Base-by-base conservation (phyloP, 2,113 vertebrate genomes). In the Sardina pilchardus region DNA sequence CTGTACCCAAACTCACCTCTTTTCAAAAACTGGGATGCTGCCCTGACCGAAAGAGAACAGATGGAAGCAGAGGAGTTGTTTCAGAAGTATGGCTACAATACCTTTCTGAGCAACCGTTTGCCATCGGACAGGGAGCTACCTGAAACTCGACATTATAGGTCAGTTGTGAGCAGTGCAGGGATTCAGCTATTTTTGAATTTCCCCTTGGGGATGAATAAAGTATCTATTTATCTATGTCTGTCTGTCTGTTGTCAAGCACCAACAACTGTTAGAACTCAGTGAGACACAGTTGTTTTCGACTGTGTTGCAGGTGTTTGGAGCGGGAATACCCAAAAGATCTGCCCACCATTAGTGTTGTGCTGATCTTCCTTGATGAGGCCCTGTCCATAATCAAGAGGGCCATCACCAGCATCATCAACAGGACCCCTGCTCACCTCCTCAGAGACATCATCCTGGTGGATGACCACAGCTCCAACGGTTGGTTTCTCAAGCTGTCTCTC, bases 391-490 rank as follows among this genome's bases (percentile, higher is more conserved):
- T 97, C 84, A 92, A 96, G 43, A 86, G 94, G 67, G 95, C 96
- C 24, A 71, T 97, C 71, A 89, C 90, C 85, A 95, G 95, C 88
- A 82, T 96, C 86, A 94, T 96, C 4, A 91, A 95, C 87, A 89
- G 88, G 89, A 97, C 95, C 0, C 95, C 95, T 0, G 43, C 92
- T 63, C 91, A 3, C 8, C 88, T 96, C 82, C 88, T 97, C 85
- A 95, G 93, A 71, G 95, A 97, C 82, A 95, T 97, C 84, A 92
- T 96, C 81, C 93, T 97, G 86, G 94, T 97, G 82, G 96, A 97
- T 2, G 95, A 97, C 87, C 93, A 93, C 89, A 97, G 96, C 87
- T 93, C 91, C 39, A 93, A 95, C 0, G 92, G 95, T 96, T 84
- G 56, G 44, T 42, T 87, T 4, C 14, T 80, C 81, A 30, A n/a